Percentiles rank a stretch among this genome's conserved stretches.
These are phyloP conservation scores for Limnephilus lunatus DNA, from an alignment of 2,888 invertebrate genomes.

Conservation along the genomic window DNA sequence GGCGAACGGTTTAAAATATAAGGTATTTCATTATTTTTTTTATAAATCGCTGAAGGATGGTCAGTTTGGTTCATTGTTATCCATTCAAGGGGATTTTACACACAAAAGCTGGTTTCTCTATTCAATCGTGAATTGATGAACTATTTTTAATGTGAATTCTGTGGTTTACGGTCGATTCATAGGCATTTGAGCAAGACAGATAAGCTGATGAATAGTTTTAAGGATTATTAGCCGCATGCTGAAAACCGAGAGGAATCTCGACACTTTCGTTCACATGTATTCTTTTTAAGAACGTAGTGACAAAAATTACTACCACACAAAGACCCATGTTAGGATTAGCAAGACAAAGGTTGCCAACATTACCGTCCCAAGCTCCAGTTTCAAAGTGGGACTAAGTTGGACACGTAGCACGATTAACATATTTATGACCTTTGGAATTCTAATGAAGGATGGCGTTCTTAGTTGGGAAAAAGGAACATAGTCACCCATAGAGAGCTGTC, in stretches of 20 bases:
- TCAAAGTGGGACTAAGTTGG: not conserved
- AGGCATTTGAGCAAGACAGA: not conserved
- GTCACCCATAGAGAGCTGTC: not conserved
- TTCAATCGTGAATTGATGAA: not conserved
- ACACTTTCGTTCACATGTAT: not conserved
- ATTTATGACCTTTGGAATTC: not conserved
- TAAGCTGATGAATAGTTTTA: not conserved
- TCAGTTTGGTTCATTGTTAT: conserved; percentile 40
- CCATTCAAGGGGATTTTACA: conserved; percentile 27
- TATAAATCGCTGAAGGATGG: conserved; percentile 28
- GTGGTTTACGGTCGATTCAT: not conserved
- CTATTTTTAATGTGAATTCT: not conserved
- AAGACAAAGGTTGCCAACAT: too few relatives aligned
- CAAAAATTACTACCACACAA: not conserved
- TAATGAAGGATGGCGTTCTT: not conserved
- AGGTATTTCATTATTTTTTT: conserved; percentile 38
- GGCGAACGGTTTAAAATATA: not conserved
- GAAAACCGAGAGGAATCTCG: not conserved
- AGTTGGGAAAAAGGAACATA: not conserved
- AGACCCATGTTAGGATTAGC: not conserved
- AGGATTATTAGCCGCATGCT: not conserved
- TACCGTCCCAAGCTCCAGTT: too few relatives aligned
- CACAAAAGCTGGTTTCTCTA: not conserved
- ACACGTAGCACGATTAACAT: not conserved
- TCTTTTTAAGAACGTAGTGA: not conserved